These are phyloP conservation scores for Drosophila kanekoi DNA, from an alignment of 2,888 invertebrate species.

Conservation along the genomic window DNA sequence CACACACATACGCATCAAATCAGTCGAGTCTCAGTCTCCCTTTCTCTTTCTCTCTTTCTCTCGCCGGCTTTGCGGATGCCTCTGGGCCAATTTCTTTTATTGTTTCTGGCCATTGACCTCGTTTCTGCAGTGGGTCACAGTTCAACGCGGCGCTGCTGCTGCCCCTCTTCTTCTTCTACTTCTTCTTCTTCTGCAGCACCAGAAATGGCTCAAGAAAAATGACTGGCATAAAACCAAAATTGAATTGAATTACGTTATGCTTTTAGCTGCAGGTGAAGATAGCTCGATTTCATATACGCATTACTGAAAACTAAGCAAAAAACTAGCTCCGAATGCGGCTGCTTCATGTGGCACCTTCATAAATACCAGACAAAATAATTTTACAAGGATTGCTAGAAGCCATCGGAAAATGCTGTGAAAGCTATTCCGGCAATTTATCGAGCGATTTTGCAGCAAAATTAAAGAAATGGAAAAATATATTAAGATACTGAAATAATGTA, in stretches of 20 bases:
- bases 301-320: slow-evolving; percentile 35
- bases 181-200: too few relatives aligned
- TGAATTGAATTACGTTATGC: slow-evolving; percentile 63
- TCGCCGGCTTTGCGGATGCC: slow-evolving; percentile 11
- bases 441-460: not conserved
- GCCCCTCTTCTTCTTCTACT: slow-evolving; percentile 15
- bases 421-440: slow-evolving; percentile 3
- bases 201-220: slow-evolving; percentile 32
- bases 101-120: slow-evolving; percentile 65
- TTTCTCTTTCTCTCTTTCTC: not conserved
- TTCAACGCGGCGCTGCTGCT: slow-evolving; percentile 6
- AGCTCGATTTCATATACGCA: slow-evolving; percentile 11
- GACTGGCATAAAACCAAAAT: slow-evolving; percentile 40
- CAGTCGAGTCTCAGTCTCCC: slow-evolving; percentile 2
- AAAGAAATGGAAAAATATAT: too few relatives aligned
- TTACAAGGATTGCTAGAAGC: not conserved
- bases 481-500: not conserved
- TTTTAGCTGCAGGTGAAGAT: slow-evolving; percentile 58
- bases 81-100: slow-evolving; percentile 53
- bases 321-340: slow-evolving; percentile 9
- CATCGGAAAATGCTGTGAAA: slow-evolving; percentile 11
- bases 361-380: slow-evolving; percentile 28
- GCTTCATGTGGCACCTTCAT: slow-evolving; percentile 20
- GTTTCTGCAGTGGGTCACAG: slow-evolving; percentile 50
- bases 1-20: slow-evolving; percentile 13